Conservation (phyloP, 92 coral and sea anemone genomes). For the Actinostola sp. region DNA sequence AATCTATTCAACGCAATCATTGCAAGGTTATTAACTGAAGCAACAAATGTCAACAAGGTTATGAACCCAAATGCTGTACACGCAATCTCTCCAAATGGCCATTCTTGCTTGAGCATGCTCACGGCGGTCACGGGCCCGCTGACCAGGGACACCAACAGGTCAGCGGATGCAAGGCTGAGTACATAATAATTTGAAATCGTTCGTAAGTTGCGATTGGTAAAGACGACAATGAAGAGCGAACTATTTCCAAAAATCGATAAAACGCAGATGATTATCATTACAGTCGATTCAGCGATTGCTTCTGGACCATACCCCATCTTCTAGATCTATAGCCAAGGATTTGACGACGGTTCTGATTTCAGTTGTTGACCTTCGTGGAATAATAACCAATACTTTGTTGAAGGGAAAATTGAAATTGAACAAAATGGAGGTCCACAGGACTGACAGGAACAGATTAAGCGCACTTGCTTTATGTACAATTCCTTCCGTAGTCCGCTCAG, state of each 20-base stretch:
- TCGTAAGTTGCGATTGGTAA: constrained; percentile 45
- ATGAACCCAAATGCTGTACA: constrained; percentile 74
- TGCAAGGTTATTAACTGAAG: constrained; percentile 81
- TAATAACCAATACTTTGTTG: no score
- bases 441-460: no score
- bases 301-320: constrained; percentile 14
- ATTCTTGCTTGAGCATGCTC: constrained; percentile 52
- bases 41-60: constrained; percentile 81
- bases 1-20: constrained; percentile 89
- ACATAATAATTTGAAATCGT: constrained; percentile 72
- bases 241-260: constrained; percentile 65
- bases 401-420: no score
- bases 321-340: no score
- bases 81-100: constrained; percentile 66
- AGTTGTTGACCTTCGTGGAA: no score
- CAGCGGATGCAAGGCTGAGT: constrained; percentile 90
- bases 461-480: no score
- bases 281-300: constrained; percentile 45
- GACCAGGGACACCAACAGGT: constrained; percentile 72
- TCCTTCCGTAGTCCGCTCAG: no score
- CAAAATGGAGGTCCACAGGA: no score
- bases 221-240: constrained; percentile 63
- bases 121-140: constrained; percentile 90
- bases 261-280: constrained; percentile 56
- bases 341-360: no score